These are phyloP conservation scores for Scolopax mira DNA, from an alignment of 2,113 vertebrate genomes.

Conservation along the genomic window DNA sequence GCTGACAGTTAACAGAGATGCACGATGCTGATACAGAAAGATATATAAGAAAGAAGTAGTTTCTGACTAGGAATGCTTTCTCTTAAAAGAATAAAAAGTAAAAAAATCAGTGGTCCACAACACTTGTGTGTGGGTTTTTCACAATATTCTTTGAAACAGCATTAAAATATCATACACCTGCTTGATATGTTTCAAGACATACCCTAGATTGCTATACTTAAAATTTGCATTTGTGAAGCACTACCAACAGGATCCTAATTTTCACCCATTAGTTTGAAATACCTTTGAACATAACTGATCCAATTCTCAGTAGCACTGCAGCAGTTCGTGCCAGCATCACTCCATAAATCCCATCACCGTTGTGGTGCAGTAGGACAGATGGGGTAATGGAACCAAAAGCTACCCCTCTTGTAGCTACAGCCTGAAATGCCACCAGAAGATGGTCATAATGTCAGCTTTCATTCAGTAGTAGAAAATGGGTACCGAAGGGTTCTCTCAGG, in stretches of 20 bases:
- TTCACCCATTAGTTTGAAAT: not conserved
- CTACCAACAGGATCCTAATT: not conserved
- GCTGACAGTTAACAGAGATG: not conserved
- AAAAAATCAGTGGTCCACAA: not conserved
- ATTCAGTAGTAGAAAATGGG: not conserved
- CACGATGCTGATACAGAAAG: not conserved
- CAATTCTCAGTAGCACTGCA: not conserved
- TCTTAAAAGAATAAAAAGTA: not conserved
- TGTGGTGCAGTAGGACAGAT: not conserved
- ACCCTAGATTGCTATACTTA: not conserved
- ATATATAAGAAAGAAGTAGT: not conserved
- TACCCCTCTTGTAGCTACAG: not conserved
- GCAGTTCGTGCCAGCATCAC: not conserved
- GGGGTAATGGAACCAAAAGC: not conserved
- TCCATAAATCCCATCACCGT: accelerated
- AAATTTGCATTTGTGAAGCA: not conserved
- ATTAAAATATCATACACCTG: not conserved
- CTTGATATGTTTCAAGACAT: not conserved
- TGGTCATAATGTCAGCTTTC: not conserved
- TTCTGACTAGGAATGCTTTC: not conserved
- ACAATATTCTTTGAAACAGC: not conserved
- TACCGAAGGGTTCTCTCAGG: not conserved
- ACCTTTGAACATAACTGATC: not conserved
- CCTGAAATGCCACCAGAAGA: not conserved
- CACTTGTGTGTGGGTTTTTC: not conserved